phyloP scores from a whole-genome alignment of 2,113 vertebrate species.

The Toxostoma redivivum region DNA sequence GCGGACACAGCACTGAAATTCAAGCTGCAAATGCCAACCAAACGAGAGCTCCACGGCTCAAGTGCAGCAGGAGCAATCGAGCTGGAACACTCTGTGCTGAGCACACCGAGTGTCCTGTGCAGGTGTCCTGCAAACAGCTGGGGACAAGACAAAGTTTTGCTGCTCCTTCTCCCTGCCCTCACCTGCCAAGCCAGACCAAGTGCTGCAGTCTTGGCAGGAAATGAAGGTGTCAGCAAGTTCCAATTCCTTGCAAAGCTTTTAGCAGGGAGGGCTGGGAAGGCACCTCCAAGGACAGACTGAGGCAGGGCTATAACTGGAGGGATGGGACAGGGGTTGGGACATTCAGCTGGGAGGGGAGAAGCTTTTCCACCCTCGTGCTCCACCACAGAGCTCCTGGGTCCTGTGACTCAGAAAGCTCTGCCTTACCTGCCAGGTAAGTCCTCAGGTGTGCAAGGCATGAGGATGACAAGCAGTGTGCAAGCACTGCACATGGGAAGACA shows the following conservation, averaged over 20 bases:
- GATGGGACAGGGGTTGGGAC: background rate
- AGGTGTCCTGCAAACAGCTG: background rate
- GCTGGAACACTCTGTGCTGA: background rate
- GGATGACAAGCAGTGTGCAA: background rate
- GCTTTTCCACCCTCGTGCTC: background rate
- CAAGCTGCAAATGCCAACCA: background rate
- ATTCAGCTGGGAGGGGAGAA: background rate
- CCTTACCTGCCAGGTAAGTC: background rate
- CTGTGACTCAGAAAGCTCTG: background rate
- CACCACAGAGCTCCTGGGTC: background rate
- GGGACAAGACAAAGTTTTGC: background rate
- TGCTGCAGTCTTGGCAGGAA: background rate
- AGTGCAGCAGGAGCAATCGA: background rate
- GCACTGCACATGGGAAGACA: background rate
- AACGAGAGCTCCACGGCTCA: accelerated
- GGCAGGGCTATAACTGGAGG: background rate
- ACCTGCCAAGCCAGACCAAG: background rate
- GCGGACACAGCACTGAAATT: background rate
- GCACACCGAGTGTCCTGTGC: background rate
- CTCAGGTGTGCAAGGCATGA: background rate
- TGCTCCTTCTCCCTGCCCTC: background rate
- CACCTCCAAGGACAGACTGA: background rate
- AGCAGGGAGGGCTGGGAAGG: background rate
- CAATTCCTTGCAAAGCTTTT: background rate
- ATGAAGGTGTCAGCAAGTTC: background rate